phyloP scores from a whole-genome alignment of 2,888 invertebrate species.

The Himalopsyche tibetana region DNA sequence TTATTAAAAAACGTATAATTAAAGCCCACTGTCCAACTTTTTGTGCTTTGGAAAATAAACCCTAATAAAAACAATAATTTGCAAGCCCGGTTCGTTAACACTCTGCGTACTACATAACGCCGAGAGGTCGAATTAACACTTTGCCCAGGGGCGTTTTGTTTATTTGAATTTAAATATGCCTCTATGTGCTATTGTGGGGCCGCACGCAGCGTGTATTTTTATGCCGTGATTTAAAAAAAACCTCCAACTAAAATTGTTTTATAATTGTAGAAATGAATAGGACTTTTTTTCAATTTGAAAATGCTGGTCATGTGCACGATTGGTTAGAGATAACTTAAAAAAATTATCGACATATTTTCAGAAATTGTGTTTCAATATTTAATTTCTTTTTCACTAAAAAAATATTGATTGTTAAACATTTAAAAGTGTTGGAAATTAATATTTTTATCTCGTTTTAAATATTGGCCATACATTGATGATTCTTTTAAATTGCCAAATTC shows the following conservation, averaged over 20 bases:
- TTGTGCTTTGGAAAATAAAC: constrained; percentile 10
- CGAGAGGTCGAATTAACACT: constrained; percentile 9
- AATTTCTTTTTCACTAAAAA: too few relatives aligned
- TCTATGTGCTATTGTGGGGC: neutral
- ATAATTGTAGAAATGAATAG: neutral
- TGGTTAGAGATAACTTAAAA: too few relatives aligned
- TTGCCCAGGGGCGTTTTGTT: constrained; percentile 7
- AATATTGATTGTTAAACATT: too few relatives aligned
- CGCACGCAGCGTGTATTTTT: neutral
- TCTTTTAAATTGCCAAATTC: too few relatives aligned
- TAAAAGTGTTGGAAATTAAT: too few relatives aligned
- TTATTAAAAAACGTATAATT: constrained; percentile 4
- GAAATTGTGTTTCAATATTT: too few relatives aligned
- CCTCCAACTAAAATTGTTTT: neutral
- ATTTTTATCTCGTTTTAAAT: too few relatives aligned
- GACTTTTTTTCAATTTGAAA: too few relatives aligned
- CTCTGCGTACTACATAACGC: neutral
- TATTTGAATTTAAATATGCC: constrained; percentile 5
- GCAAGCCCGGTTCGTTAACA: constrained; percentile 26
- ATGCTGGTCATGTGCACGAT: too few relatives aligned
- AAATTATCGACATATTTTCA: too few relatives aligned
- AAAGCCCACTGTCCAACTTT: constrained; percentile 6
- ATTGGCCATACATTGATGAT: too few relatives aligned
- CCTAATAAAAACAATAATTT: constrained; percentile 30
- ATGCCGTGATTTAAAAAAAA: neutral